phyloP scores from a whole-genome alignment of 1,140 invertebrate species.

The Hylaeus anthracinus region DNA sequence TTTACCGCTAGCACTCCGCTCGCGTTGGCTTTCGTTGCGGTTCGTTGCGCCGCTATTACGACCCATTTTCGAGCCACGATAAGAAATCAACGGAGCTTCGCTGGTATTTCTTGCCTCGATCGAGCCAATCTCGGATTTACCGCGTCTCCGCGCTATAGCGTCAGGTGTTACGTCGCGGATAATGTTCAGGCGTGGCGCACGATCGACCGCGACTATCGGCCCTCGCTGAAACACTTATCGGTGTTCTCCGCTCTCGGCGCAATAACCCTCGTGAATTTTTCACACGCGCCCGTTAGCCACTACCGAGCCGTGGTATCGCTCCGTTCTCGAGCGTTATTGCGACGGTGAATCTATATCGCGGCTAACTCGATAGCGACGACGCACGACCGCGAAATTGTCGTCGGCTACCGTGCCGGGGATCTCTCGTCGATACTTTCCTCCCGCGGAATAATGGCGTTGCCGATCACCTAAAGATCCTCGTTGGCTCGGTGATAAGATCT shows the following conservation, averaged over 20 bases:
- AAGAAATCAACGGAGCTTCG: not conserved
- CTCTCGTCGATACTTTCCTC: slow-evolving; percentile 11
- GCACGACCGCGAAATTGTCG: slow-evolving; percentile 1
- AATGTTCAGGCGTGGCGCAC: not conserved
- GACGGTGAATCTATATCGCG: slow-evolving; percentile 13
- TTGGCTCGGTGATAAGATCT: slow-evolving; percentile 47
- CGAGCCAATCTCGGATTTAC: not conserved
- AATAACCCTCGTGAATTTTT: not conserved
- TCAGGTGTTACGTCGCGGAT: not conserved
- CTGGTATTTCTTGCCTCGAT: slow-evolving; percentile 9
- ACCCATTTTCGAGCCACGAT: slow-evolving; percentile 36
- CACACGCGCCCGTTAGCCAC: not conserved
- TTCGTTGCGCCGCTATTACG: slow-evolving; percentile 32
- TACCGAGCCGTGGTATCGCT: not conserved
- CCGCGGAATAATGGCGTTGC: slow-evolving; percentile 34
- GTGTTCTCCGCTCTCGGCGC: not conserved
- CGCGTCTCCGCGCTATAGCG: not conserved
- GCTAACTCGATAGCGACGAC: not conserved
- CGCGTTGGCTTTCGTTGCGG: slow-evolving; percentile 31
- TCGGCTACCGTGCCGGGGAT: slow-evolving; percentile 1
- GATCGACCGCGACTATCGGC: not conserved
- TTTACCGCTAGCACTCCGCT: slow-evolving; percentile 37
- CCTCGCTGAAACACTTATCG: slow-evolving; percentile 7
- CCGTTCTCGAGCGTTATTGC: not conserved
- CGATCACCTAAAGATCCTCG: slow-evolving; percentile 43